Conservation (phyloP, 2,888 invertebrate species). For the Lamellibrachia columna region DNA sequence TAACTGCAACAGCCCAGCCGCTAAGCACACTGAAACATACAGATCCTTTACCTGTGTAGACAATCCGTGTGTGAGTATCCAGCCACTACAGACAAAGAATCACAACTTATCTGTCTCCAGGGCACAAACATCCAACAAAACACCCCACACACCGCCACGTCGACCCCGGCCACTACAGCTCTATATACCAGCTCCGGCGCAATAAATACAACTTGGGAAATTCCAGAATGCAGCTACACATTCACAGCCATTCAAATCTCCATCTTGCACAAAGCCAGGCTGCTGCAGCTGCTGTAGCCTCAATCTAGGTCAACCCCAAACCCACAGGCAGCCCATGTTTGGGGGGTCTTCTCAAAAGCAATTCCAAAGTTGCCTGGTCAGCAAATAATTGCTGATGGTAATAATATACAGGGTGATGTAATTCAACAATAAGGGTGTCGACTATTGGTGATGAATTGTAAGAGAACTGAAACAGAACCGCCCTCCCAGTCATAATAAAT, state of each 20-base stretch:
- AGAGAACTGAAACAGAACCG: too few species aligned
- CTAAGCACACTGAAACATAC: not conserved
- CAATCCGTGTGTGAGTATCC: not conserved
- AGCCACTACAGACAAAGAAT: not conserved
- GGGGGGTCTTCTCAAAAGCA: not conserved
- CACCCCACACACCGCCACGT: not conserved
- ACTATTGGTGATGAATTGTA: not conserved
- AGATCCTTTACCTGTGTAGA: not conserved
- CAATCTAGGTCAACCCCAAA: not conserved
- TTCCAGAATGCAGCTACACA: not conserved
- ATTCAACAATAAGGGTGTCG: not conserved
- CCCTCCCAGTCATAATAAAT: too few species aligned
- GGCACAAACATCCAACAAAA: not conserved
- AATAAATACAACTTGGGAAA: conserved; percentile 12
- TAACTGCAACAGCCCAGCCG: not conserved
- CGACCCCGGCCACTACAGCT: not conserved
- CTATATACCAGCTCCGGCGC: not conserved
- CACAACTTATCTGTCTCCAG: not conserved
- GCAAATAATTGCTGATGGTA: not conserved
- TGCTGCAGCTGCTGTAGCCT: not conserved
- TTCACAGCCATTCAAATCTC: not conserved
- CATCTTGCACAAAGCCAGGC: not conserved
- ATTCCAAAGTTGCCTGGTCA: not conserved
- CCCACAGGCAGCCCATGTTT: not conserved
- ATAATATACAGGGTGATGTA: not conserved